phyloP scores from a whole-genome alignment of 2,797 vertebrate species.

The Leucoraja ocellata region DNA sequence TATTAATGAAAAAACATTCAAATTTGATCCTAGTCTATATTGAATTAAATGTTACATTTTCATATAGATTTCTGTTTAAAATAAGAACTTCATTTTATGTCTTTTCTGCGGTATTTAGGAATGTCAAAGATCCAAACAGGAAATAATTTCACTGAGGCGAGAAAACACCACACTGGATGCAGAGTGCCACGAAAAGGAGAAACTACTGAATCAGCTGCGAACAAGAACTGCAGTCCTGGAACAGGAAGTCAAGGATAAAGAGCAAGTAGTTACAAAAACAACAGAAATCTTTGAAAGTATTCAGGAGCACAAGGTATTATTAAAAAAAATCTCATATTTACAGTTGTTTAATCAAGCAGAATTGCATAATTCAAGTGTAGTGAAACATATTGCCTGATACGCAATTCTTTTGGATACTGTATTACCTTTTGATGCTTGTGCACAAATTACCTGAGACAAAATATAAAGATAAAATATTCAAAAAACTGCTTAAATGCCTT shows the following conservation, averaged over 20 bases:
- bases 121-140: slow-evolving; percentile 43
- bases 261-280: slow-evolving; percentile 35
- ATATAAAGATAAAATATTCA: neutral
- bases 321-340: neutral
- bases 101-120: slow-evolving; percentile 21
- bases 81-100: neutral
- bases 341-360: neutral
- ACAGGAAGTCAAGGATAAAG: slow-evolving; percentile 45
- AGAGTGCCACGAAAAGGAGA: slow-evolving; percentile 42
- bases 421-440: neutral
- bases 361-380: neutral
- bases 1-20: neutral
- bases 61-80: neutral
- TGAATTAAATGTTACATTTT: neutral
- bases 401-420: neutral
- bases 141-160: slow-evolving; percentile 40
- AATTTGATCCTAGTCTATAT: neutral
- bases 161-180: slow-evolving; percentile 43
- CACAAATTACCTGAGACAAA: neutral
- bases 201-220: slow-evolving; percentile 40
- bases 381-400: neutral
- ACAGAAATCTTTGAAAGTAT: slow-evolving; percentile 41
- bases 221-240: slow-evolving; percentile 41
- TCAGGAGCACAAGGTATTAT: slow-evolving; percentile 40
- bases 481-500: neutral